Conservation (phyloP, 2,888 invertebrate species). For the Eulithis prunata region DNA sequence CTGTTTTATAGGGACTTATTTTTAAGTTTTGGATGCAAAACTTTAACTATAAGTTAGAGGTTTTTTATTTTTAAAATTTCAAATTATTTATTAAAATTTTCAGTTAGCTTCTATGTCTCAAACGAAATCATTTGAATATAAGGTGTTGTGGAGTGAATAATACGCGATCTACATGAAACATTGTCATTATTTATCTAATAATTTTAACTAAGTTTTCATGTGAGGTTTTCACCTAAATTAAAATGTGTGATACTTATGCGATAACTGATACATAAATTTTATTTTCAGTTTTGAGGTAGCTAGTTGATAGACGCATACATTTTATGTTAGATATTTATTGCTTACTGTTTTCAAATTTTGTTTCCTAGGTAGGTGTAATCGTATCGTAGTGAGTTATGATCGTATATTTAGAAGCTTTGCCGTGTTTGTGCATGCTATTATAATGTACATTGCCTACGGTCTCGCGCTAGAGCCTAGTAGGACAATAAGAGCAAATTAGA, state of each 20-base stretch:
- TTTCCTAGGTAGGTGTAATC: constrained; percentile 71
- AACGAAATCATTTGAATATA: constrained; percentile 60
- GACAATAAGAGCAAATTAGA: constrained; percentile 36
- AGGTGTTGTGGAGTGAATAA: constrained; percentile 64
- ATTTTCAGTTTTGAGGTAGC: constrained; percentile 76
- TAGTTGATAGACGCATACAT: constrained; percentile 68
- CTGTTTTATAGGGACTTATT: constrained; percentile 79
- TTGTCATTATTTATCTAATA: constrained; percentile 41
- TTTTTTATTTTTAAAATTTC: constrained; percentile 57
- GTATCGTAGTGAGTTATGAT: constrained; percentile 58
- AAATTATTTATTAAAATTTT: constrained; percentile 75
- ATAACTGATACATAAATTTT: constrained; percentile 59
- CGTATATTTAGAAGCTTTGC: constrained; percentile 61
- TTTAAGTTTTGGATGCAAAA: constrained; percentile 83
- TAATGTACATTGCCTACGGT: constrained; percentile 52
- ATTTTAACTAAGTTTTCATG: constrained; percentile 53
- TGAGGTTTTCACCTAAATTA: constrained; percentile 70
- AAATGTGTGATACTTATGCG: constrained; percentile 72
- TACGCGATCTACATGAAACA: constrained; percentile 59
- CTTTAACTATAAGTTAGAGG: constrained; percentile 84
- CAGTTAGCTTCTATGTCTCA: constrained; percentile 68
- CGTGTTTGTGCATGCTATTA: constrained; percentile 52
- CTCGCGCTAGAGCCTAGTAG: constrained; percentile 34
- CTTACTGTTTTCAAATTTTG: constrained; percentile 69
- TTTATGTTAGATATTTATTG: constrained; percentile 76